Conservation (phyloP, 2,797 vertebrate genomes). For the Acanthornis magna region DNA sequence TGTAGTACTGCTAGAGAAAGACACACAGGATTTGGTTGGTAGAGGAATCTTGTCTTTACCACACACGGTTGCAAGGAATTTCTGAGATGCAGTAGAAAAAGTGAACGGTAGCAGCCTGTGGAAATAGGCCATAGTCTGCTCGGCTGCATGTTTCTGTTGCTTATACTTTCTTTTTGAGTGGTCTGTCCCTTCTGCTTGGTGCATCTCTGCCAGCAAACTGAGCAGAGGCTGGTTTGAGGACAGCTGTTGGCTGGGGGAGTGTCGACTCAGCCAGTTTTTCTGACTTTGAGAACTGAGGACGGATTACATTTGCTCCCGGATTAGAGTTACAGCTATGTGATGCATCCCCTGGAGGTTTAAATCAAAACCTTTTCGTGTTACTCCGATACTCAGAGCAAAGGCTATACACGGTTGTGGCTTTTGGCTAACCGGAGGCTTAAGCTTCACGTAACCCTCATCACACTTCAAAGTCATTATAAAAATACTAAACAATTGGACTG, state of each 20-base stretch:
- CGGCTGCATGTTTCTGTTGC: not conserved
- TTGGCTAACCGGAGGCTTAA: not conserved
- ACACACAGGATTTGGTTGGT: not conserved
- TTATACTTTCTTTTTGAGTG: not conserved
- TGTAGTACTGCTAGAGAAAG: not conserved
- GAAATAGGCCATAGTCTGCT: not conserved
- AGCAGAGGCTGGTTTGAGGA: not conserved
- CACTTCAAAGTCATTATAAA: not conserved
- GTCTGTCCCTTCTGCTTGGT: not conserved
- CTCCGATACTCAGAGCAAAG: not conserved
- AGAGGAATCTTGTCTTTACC: not conserved
- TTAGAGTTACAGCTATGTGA: constrained; percentile 30
- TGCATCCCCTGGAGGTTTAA: constrained; percentile 8
- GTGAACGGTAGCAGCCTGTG: not conserved
- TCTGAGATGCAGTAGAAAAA: not conserved
- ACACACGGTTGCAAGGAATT: not conserved
- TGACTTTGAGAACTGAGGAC: not conserved
- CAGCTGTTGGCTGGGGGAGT: not conserved
- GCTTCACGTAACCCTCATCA: not conserved
- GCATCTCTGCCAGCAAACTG: not conserved
- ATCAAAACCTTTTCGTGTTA: not conserved
- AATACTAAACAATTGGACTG: not conserved
- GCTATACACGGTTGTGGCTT: not conserved
- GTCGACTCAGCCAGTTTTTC: not conserved
- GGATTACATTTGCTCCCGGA: not conserved